Evolutionary conservation across 1,140 invertebrate genomes (phyloP), one percentile per base, ranked within the genome.

Genomic region (Oreohelix idahoensis): DNA sequence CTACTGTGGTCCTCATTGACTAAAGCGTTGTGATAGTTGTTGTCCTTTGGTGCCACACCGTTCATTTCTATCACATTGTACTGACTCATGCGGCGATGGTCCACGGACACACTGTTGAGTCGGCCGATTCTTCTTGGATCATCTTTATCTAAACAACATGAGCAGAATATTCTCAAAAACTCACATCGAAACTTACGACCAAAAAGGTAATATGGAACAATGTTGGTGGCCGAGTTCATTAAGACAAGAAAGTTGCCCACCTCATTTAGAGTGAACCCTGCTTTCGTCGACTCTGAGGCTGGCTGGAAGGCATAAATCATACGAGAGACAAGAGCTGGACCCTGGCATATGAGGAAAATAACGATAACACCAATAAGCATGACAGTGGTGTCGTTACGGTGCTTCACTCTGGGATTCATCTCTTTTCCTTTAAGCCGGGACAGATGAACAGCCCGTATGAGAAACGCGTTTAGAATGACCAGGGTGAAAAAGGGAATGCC

Each of bases 161-260:
- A 83, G 79, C 90, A 92, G 84, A 92, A 92, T 13, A 90, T 45
- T 53, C 86, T 75, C 89, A 88, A 89, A 84, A 92, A 92, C 81
- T 92, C 88, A 29, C 82, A 84, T 8, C 92, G 88, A 83, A 93
- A 93, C 74, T 89, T 87, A 78, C 88, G 86, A 51, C 92, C 91
- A 79, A 93, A 92, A 78, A 92, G 91, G 83, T 93, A 93, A 87
- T 93, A 93, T 79, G 92, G 92, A 23, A 93, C 89, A 77, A 93
- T 92, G 85, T 93, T 93, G 74, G 92, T 89, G 42, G 92, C 91
- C 51, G 92, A 92, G 85, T 93, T 93, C 20, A 92, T 81, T 26
- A 90, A 89, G 58, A 93, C 89, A 8, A 93, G 84, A 79, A 93
- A 91, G 84, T 91, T 92, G 63, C 87, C 88, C 29, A 91, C 86